Evolutionary conservation across 2,888 invertebrate species (phyloP).

Genomic region (Heterodera filipjevi): DNA sequence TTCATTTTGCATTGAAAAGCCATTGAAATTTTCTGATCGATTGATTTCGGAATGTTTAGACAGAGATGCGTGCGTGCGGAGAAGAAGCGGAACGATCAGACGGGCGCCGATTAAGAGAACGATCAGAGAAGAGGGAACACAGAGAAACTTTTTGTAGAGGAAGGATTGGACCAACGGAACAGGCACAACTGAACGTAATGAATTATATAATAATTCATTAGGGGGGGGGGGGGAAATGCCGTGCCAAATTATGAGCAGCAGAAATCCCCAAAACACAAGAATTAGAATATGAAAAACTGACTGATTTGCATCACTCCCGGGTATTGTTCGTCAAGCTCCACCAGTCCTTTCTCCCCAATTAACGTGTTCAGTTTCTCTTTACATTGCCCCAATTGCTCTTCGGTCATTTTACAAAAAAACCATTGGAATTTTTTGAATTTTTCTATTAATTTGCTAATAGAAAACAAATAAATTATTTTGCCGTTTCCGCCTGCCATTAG

Average conservation of each 20-base stretch:
- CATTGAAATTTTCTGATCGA: background rate
- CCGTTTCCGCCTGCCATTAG: background rate
- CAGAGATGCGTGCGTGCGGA: background rate
- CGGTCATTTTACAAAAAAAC: background rate
- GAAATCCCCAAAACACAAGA: background rate
- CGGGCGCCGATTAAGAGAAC: background rate
- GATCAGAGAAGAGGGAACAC: background rate
- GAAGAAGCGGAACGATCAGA: background rate
- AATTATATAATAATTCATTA: no score
- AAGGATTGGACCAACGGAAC: background rate
- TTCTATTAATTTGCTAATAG: background rate
- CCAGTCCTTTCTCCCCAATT: background rate
- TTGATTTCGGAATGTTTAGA: background rate
- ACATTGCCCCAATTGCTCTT: background rate
- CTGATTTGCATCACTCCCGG: background rate
- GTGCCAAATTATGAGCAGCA: no score
- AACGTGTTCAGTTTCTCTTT: background rate
- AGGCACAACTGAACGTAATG: background rate
- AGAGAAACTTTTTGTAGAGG: background rate
- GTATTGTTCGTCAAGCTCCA: background rate
- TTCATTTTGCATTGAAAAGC: background rate
- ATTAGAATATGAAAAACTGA: background rate
- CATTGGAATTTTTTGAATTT: background rate
- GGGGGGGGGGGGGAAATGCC: no score
- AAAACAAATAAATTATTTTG: background rate